Evolutionary conservation across 2,888 invertebrate species (phyloP), one percentile per base, ranked within the genome.

Genomic region (Tuta absoluta): DNA sequence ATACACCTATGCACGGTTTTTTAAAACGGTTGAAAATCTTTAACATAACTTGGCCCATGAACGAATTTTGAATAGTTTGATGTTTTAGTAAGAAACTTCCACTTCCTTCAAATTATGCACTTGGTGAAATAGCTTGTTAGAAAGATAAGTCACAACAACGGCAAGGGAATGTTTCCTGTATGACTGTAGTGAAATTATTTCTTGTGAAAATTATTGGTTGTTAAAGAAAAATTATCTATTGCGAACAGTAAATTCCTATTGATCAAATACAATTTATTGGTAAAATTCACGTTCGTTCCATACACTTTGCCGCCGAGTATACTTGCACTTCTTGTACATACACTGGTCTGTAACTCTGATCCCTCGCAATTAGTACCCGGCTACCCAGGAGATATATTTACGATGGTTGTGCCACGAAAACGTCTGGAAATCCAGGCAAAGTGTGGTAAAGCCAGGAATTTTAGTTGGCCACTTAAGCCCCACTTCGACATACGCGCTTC

Each of bases 351-450:
- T 56, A 53, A 53, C 37, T 65, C 60, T 48, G 58, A 37, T 56
- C 41, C 59, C 45, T 59, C 48, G 65, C 65, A 67, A 68, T 69
- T 71, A 69, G 57, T 69, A 64, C 57, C 59, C 61, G 38, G 58
- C 45, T 69, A 64, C 59, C 59, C 59, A 48, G 58, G 45, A 70
- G 65, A 67, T 67, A 62, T 70, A 69, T 71, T 72, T 69, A 70
- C 66, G 67, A 59, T 45, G 51, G 57, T 62, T 48, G 59, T 59
- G 45, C 64, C 63, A 61, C 51, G 58, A 60, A 65, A 70, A 65
- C 59, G 66, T 65, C 65, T 64, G 65, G 65, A 68, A 69, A 65
- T 64, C 63, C 53, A 63, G 64, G 66, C 65, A 59, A 64, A 67
- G 58, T 63, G 48, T 57, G 60, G 66, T 67, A 57, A 63, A 67